These are phyloP conservation scores for Sardinella longiceps DNA, from an alignment of 2,797 vertebrate species.

Conservation along the genomic window DNA sequence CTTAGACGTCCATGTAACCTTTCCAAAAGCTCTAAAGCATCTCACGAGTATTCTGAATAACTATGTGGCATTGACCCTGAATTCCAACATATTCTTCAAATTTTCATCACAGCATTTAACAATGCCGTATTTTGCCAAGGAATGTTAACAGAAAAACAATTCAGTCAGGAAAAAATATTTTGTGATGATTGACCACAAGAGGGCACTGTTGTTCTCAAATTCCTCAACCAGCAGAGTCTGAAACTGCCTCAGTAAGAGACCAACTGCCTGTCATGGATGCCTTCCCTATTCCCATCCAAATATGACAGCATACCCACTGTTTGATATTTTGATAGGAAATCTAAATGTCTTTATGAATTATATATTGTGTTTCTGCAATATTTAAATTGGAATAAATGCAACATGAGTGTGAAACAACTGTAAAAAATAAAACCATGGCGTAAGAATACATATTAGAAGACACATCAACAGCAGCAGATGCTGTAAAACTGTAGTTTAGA, in stretches of 20 bases:
- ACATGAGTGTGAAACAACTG: background rate
- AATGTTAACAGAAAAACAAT: background rate
- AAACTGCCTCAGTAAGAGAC: background rate
- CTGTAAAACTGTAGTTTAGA: background rate
- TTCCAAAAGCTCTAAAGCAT: background rate
- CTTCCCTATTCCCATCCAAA: background rate
- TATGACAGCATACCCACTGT: background rate
- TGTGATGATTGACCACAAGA: background rate
- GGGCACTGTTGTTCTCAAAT: constrained; percentile 7
- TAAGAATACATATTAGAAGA: too few species aligned
- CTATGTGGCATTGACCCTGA: background rate
- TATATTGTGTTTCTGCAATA: background rate
- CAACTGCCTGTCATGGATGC: background rate
- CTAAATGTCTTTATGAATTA: background rate
- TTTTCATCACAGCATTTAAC: background rate
- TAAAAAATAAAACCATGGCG: too few species aligned
- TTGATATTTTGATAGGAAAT: background rate
- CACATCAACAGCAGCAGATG: background rate
- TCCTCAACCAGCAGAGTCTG: background rate
- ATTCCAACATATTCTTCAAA: background rate
- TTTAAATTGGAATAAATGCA: background rate
- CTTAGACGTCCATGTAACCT: background rate
- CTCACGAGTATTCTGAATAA: background rate
- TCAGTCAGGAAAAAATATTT: background rate
- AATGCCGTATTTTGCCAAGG: background rate